Base-by-base conservation (phyloP, 2,797 vertebrate genomes). In the Lithobates sylvaticus region DNA sequence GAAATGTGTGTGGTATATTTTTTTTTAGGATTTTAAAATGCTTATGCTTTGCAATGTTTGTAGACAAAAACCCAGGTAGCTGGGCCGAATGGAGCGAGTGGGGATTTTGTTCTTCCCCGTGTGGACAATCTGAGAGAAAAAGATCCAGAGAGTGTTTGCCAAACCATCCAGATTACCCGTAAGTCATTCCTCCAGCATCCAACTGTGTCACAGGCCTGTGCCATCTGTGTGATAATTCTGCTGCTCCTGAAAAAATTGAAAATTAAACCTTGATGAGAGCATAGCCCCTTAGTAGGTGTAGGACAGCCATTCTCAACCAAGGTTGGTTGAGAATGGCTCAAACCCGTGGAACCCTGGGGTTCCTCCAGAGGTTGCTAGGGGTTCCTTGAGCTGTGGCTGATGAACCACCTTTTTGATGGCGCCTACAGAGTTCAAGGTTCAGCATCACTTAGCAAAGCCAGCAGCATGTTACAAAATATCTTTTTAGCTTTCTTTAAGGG, bases 11-110 rank as follows among this genome's bases (percentile, higher is more conserved):
- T 58, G 3, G 5, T 58, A 58, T 54, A 16, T 54, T 39, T 39
- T n/a, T 34, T 39, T 39, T 39, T 61, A 9, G 13, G 16, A 21
- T 0, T 54, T 54, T 6, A 61, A 7, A 44, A 26, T 44, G 23
- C 10, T 73, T 5, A 74, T n/a, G 18, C 42, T 44, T 26, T 74
- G n/a, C 26, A 47, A 47, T 74, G 27, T 67, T 67, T 42, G 16
- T 39, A 93, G 93, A 50, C 75, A 2, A 64, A 5, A 12, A 27
- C 4, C 61, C 1, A 65, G 91, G 92, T 12, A 74, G 69, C 0
- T 94, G 93, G 93, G 76, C 89, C 0, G 88, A 91, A 29, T 94
- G 94, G 94, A 91, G 88, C 73, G 7, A 79, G n/a, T 94, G 94
- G 93, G 79, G 93, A 1, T 77, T 93, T n/a, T 94, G 94, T 72